A percentile compares a stretch with the other conserved stretches of the same genome.
phyloP scores from a whole-genome alignment of 2,797 vertebrate species.

The Acanthis flammea region DNA sequence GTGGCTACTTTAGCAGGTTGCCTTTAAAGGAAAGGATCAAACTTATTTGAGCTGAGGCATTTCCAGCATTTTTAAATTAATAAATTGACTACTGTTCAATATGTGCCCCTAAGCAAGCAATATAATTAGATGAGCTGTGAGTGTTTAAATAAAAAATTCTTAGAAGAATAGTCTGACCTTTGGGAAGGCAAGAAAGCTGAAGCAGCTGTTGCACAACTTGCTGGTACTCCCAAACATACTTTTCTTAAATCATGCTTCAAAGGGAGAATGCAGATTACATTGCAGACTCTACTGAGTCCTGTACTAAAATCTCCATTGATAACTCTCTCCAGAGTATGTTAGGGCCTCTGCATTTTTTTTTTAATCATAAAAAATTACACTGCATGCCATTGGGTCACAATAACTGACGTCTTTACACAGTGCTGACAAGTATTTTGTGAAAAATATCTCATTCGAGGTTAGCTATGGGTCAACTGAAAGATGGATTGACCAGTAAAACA shows the following conservation, averaged over 20 bases:
- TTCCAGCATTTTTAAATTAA: background rate
- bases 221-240: background rate
- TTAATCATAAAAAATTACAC: background rate
- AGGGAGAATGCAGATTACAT: background rate
- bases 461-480: background rate
- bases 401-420: background rate
- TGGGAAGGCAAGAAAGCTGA: background rate
- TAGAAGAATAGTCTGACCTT: background rate
- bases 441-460: background rate
- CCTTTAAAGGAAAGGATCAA: background rate
- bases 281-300: background rate
- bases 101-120: background rate
- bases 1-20: rapidly evolving
- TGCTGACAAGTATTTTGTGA: background rate
- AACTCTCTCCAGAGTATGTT: background rate
- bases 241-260: background rate
- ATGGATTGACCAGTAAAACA: background rate
- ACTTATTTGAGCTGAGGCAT: background rate
- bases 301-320: background rate
- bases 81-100: background rate
- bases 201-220: background rate
- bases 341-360: rapidly evolving
- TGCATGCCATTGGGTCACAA: background rate
- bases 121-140: background rate
- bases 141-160: background rate